These are phyloP conservation scores for Ellobius talpinus DNA, from an alignment of 2,113 vertebrate genomes.

Conservation along the genomic window DNA sequence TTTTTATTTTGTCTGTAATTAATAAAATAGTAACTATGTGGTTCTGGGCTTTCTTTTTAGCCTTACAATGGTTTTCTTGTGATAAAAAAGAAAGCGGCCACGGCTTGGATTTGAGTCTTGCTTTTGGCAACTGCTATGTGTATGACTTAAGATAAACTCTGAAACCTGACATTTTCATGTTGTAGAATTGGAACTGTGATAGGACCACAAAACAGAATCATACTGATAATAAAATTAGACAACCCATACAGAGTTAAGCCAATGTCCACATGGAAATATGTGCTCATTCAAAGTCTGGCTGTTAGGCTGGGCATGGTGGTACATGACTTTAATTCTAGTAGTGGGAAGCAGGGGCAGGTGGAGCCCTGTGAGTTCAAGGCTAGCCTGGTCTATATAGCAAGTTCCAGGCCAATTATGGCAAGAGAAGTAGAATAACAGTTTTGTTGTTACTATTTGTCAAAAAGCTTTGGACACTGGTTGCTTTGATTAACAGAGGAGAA, in stretches of 20 bases:
- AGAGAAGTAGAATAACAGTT: neutral
- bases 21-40: conserved; percentile 29
- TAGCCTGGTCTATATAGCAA: neutral
- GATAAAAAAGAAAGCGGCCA: neutral
- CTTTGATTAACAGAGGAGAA: neutral
- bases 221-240: conserved; percentile 18
- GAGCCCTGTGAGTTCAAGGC: neutral
- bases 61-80: neutral
- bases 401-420: neutral
- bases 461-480: neutral
- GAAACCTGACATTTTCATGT: neutral
- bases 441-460: neutral
- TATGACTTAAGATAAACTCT: neutral
- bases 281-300: neutral
- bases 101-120: neutral
- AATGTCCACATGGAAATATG: neutral
- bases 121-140: neutral
- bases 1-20: neutral
- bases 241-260: neutral
- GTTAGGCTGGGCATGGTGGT: neutral
- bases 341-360: neutral
- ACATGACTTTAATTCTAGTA: neutral
- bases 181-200: neutral
- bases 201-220: neutral
- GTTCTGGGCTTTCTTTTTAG: neutral